Base-by-base conservation (phyloP, 2,113 vertebrate genomes). In the Perca fluviatilis region DNA sequence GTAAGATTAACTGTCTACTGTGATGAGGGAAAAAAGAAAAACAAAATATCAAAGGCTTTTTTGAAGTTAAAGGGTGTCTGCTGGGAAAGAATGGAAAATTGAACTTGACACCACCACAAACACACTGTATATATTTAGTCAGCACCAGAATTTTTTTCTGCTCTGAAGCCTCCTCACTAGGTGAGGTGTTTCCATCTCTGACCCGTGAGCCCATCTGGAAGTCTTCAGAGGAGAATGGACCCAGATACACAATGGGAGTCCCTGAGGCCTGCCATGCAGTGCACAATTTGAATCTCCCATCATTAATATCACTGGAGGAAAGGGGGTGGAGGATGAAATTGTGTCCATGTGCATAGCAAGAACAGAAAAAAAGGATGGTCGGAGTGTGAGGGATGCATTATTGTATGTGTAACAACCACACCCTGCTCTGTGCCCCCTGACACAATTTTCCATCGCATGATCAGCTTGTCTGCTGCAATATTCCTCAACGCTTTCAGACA, bases 161-260 rank as follows among this genome's bases (percentile, higher is more conserved):
- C 2, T 40, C 63, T 83, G 51, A 77, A 86, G 75, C 83, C 74
- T 43, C 0, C n/a, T n/a, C 30, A 54, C 30, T 43, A 89, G 84
- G 8, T 79, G 74, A 88, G 85, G 80, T 83, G 79, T 90, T 89
- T 86, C 89, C 84, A 80, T 82, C 73, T 82, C 76, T 72, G 78
- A 84, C 78, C 84, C 16, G 33, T 43, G 60, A 80, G 79, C n/a
- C 79, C 93, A 94, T 93, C 92, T 93, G 92, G 91, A 94, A 91
- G 79, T 90, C 89, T 92, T 94, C 91, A 92, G 73, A 84, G 68
- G 77, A 86, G 82, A 92, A 76, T 66, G 76, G 80, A 81, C 71
- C 40, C 74, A 63, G 73, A 83, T 57, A 80, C 87, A 85, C 77
- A 84, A 83, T 19, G 54, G 56, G 69, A 79, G 81, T 86, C 82